Conservation (phyloP, 2,113 vertebrate species). For the Ranitomeya imitator region DNA sequence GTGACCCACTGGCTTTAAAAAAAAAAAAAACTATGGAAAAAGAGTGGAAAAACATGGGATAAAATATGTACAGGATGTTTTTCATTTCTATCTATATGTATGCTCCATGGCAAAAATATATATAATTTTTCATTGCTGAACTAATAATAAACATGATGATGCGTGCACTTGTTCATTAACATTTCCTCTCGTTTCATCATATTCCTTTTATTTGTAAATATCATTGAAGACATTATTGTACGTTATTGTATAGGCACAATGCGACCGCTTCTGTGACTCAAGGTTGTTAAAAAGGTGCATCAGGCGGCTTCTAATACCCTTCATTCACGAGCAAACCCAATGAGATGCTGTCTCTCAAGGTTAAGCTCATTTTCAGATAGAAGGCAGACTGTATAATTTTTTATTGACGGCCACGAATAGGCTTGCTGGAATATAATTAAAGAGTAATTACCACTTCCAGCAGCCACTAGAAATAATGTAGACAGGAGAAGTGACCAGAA, state of each 20-base stretch:
- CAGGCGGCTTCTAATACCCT: slow-evolving; percentile 58
- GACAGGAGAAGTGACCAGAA: not conserved
- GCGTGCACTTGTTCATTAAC: not conserved
- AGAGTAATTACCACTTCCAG: slow-evolving; percentile 48
- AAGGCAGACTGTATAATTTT: slow-evolving; percentile 52
- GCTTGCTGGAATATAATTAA: slow-evolving; percentile 58
- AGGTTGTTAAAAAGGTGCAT: slow-evolving; percentile 48
- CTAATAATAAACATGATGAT: not conserved
- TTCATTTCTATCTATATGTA: not conserved
- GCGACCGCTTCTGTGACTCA: slow-evolving; percentile 50
- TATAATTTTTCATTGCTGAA: not conserved
- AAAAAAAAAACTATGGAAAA: not conserved
- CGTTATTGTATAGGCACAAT: slow-evolving; percentile 40
- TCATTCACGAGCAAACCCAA: slow-evolving; percentile 56
- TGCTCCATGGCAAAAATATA: too few species aligned
- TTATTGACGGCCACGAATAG: slow-evolving; percentile 55
- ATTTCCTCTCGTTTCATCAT: not conserved
- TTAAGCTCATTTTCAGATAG: slow-evolving; percentile 60
- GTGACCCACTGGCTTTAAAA: not conserved
- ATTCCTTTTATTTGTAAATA: slow-evolving; percentile 10
- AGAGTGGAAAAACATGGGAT: not conserved
- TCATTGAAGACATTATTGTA: slow-evolving; percentile 46
- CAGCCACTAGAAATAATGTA: slow-evolving; percentile 29
- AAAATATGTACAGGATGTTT: not conserved
- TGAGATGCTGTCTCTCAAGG: slow-evolving; percentile 57